phyloP scores from a whole-genome alignment of 2,797 vertebrate genomes.

The Sebastes taczanowskii region DNA sequence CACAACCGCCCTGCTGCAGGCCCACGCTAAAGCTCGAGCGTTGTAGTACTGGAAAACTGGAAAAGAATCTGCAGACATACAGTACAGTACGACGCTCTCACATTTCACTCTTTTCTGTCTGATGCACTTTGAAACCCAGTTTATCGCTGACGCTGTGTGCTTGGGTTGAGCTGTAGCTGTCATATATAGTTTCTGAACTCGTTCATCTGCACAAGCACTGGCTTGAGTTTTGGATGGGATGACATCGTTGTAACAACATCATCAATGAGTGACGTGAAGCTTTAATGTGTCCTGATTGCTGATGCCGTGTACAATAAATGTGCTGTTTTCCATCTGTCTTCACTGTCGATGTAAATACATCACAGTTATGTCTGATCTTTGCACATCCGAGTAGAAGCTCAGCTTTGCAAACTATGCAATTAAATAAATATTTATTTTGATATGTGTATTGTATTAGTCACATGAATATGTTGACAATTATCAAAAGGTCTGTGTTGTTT shows the following conservation, averaged over 20 bases:
- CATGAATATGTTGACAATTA: not conserved
- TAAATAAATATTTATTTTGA: conserved; percentile 59
- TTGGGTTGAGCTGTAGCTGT: not conserved
- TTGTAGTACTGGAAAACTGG: conserved; percentile 21
- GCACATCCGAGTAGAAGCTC: conserved; percentile 44
- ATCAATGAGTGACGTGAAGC: not conserved
- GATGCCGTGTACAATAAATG: not conserved
- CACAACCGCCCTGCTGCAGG: conserved; percentile 79
- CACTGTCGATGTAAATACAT: conserved; percentile 12
- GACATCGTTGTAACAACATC: not conserved
- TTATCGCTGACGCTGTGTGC: not conserved
- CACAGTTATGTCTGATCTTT: conserved; percentile 29
- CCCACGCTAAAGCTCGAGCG: conserved; percentile 73
- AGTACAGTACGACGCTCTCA: not conserved
- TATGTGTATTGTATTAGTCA: conserved; percentile 3
- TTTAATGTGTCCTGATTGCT: not conserved
- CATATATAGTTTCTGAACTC: not conserved
- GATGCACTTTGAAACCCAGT: not conserved
- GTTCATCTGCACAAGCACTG: conserved; percentile 2
- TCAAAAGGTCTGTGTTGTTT: not conserved
- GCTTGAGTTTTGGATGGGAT: not conserved
- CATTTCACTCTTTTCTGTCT: not conserved
- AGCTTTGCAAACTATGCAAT: conserved; percentile 52
- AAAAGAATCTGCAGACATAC: not conserved
- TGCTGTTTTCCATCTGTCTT: not conserved